Percentiles rank a stretch among this genome's conserved stretches.
These are phyloP conservation scores for Portevinia maculata DNA, from an alignment of 2,888 invertebrate species.

Conservation along the genomic window DNA sequence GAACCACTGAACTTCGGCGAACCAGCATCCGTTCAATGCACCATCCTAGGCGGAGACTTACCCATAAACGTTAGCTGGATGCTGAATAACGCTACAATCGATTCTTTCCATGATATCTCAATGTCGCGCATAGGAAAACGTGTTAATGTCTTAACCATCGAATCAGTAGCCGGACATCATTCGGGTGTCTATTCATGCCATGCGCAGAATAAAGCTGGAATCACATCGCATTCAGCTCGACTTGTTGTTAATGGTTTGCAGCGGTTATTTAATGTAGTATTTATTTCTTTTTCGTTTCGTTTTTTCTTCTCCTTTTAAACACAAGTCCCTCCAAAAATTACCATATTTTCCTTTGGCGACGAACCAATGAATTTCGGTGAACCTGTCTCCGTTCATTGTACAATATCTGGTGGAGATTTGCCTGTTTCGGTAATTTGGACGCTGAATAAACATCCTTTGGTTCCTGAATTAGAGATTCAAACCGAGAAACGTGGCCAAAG, in stretches of 20 bases:
- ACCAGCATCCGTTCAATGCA: slow-evolving; percentile 85
- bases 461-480: slow-evolving; percentile 80
- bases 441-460: slow-evolving; percentile 84
- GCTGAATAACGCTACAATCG: slow-evolving; percentile 82
- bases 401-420: slow-evolving; percentile 89
- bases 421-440: slow-evolving; percentile 91
- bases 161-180: slow-evolving; percentile 84
- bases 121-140: slow-evolving; percentile 86
- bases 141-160: slow-evolving; percentile 86
- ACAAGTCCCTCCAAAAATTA: slow-evolving; percentile 83
- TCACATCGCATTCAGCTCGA: slow-evolving; percentile 84
- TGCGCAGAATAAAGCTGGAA: slow-evolving; percentile 86
- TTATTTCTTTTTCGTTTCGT: slow-evolving; percentile 20
- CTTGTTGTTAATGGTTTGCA: slow-evolving; percentile 85
- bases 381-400: slow-evolving; percentile 85
- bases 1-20: slow-evolving; percentile 86
- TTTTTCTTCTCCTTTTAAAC: slow-evolving; percentile 24
- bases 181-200: slow-evolving; percentile 89
- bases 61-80: slow-evolving; percentile 87
- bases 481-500: slow-evolving; percentile 83
- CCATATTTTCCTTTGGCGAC: slow-evolving; percentile 90
- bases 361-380: slow-evolving; percentile 88
- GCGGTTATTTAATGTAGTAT: slow-evolving; percentile 16
- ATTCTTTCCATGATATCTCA: slow-evolving; percentile 83
- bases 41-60: slow-evolving; percentile 86